Evolutionary conservation across 2,113 vertebrate species (phyloP).

Genomic region (Eretmochelys imbricata): DNA sequence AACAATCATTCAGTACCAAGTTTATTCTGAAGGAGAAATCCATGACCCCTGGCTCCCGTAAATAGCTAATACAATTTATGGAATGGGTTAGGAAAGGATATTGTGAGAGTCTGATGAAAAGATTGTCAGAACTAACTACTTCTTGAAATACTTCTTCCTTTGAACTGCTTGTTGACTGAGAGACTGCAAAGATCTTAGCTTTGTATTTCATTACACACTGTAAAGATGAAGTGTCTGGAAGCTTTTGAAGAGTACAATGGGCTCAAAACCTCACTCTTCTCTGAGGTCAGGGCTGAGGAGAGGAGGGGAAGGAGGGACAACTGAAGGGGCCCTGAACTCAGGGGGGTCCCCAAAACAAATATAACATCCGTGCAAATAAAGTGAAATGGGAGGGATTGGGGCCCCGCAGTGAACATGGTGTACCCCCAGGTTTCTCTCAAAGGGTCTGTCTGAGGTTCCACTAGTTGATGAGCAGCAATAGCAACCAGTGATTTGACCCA

Average conservation of each 20-base stretch:
- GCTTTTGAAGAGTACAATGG: conserved; percentile 30
- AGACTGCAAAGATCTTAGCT: conserved; percentile 11
- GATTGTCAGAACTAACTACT: not conserved
- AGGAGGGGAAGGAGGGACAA: not conserved
- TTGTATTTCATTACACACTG: conserved; percentile 1
- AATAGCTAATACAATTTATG: conserved; percentile 22
- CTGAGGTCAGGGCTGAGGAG: not conserved
- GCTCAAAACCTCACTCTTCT: not conserved
- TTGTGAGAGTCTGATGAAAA: conserved; percentile 8
- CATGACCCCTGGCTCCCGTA: not conserved
- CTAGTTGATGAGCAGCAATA: not conserved
- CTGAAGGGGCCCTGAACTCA: not conserved
- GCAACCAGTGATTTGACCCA: not conserved
- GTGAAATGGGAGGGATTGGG: not conserved
- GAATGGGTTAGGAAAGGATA: not conserved
- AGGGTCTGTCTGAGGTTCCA: not conserved
- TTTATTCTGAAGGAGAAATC: not conserved
- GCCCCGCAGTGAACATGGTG: not conserved
- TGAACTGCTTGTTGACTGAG: conserved; percentile 33
- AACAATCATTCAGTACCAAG: not conserved
- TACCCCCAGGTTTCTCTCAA: not conserved
- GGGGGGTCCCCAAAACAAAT: not conserved
- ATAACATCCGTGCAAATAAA: not conserved
- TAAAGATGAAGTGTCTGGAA: conserved; percentile 19
- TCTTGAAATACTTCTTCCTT: conserved; percentile 51